Conservation (phyloP, 2,888 invertebrate species). For the Hypsopygia costalis region DNA sequence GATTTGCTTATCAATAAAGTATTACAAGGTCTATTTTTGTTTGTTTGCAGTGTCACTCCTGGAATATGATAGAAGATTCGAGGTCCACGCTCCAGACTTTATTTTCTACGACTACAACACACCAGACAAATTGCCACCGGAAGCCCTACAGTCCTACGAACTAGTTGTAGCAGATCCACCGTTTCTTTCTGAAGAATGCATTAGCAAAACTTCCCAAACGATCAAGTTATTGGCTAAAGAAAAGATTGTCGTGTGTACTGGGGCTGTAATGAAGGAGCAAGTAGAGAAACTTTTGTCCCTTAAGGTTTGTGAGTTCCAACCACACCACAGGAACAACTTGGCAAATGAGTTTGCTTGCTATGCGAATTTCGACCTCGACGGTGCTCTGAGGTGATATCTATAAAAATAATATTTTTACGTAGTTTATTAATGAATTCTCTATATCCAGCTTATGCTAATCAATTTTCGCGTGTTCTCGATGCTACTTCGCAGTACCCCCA, state of each 20-base stretch:
- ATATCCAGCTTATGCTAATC: no score
- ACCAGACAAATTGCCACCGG: slow-evolving; percentile 84
- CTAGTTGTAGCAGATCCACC: slow-evolving; percentile 97
- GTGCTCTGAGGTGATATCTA: slow-evolving; percentile 44
- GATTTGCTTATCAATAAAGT: no score
- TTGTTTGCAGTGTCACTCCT: slow-evolving; percentile 86
- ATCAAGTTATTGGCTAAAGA: slow-evolving; percentile 86
- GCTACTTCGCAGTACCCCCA: no score
- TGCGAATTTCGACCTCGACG: slow-evolving; percentile 90
- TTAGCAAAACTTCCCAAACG: slow-evolving; percentile 89
- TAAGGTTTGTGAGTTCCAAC: slow-evolving; percentile 85
- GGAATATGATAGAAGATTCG: slow-evolving; percentile 93
- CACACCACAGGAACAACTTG: slow-evolving; percentile 92
- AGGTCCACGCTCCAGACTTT: slow-evolving; percentile 88
- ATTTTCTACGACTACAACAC: slow-evolving; percentile 93
- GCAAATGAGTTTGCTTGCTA: slow-evolving; percentile 96
- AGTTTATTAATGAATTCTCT: no score
- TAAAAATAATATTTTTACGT: no score
- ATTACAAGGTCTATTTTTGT: no score
- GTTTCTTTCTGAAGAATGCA: slow-evolving; percentile 95
- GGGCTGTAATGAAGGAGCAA: slow-evolving; percentile 88
- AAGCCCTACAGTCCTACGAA: slow-evolving; percentile 84
- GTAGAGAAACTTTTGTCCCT: slow-evolving; percentile 83
- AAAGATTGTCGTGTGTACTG: slow-evolving; percentile 93
- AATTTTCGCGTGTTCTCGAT: no score